Evolutionary conservation across 2,888 invertebrate genomes (phyloP).

Genomic region (Thymelicus acteon): DNA sequence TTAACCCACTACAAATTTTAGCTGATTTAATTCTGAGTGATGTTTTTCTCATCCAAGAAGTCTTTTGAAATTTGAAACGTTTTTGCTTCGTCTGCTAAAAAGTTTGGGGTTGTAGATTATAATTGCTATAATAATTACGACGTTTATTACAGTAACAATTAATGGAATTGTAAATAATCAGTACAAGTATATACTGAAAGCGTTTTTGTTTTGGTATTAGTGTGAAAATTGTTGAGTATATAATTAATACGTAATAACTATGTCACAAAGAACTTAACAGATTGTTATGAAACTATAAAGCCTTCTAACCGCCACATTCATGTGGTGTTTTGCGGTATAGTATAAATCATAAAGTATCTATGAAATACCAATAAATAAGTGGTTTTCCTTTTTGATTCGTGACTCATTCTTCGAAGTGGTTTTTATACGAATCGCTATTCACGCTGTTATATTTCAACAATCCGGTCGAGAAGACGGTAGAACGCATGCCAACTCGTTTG

Average conservation of each 20-base stretch:
- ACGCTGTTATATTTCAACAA: constrained; percentile 63
- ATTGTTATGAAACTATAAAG: too few relatives aligned
- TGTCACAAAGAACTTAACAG: too few relatives aligned
- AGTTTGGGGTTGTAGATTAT: neutral
- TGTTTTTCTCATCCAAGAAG: neutral
- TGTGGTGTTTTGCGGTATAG: too few relatives aligned
- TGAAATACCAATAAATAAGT: constrained; percentile 3
- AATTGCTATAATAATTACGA: neutral
- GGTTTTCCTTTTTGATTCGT: constrained; percentile 42
- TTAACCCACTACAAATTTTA: neutral
- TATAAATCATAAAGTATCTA: constrained; percentile 1
- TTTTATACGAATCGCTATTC: constrained; percentile 58
- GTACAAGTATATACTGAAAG: too few relatives aligned
- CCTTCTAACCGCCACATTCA: too few relatives aligned
- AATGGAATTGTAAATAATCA: too few relatives aligned
- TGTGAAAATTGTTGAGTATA: too few relatives aligned
- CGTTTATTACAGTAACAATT: neutral
- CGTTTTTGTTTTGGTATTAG: too few relatives aligned
- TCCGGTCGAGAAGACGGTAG: constrained; percentile 51
- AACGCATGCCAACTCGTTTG: constrained; percentile 78
- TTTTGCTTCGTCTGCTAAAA: neutral
- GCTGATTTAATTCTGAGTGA: neutral
- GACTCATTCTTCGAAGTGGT: constrained; percentile 46
- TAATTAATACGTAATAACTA: too few relatives aligned
- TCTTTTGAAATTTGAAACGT: neutral